Percentiles rank a stretch among this genome's conserved stretches.
These are phyloP conservation scores for Dendroctonus valens DNA, from an alignment of 1,140 invertebrate species.

Conservation along the genomic window DNA sequence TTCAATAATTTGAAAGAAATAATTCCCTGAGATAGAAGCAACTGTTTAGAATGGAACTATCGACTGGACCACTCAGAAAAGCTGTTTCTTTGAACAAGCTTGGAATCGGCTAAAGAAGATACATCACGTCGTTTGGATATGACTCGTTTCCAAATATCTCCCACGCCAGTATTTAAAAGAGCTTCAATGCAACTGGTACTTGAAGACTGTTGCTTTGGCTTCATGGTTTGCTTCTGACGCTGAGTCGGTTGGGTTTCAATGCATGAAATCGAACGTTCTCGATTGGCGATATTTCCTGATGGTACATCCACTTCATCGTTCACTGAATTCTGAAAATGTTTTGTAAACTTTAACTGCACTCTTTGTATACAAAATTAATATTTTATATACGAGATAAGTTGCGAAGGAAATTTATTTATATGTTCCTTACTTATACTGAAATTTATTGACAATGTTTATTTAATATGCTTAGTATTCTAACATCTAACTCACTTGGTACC, in stretches of 20 bases:
- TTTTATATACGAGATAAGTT: constrained; percentile 1
- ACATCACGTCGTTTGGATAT: constrained; percentile 46
- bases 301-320: constrained; percentile 2
- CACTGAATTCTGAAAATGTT: constrained; percentile 14
- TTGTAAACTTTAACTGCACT: not conserved
- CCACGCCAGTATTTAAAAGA: constrained; percentile 46
- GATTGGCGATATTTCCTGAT: constrained; percentile 1
- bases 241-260: constrained; percentile 39
- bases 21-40: too few species aligned
- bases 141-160: constrained; percentile 48
- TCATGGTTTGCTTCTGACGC: constrained; percentile 37
- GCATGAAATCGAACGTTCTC: constrained; percentile 41
- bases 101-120: constrained; percentile 33
- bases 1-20: too few species aligned
- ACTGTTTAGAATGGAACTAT: not conserved
- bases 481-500: too few species aligned
- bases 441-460: too few species aligned
- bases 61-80: constrained; percentile 42
- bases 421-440: too few species aligned
- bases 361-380: not conserved
- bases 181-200: constrained; percentile 49
- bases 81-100: constrained; percentile 38
- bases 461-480: not conserved
- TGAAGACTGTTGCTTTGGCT: constrained; percentile 41
- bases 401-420: constrained; percentile 17